Evolutionary conservation across 2,113 vertebrate genomes (phyloP).

Genomic region (Prietella phreatophila): DNA sequence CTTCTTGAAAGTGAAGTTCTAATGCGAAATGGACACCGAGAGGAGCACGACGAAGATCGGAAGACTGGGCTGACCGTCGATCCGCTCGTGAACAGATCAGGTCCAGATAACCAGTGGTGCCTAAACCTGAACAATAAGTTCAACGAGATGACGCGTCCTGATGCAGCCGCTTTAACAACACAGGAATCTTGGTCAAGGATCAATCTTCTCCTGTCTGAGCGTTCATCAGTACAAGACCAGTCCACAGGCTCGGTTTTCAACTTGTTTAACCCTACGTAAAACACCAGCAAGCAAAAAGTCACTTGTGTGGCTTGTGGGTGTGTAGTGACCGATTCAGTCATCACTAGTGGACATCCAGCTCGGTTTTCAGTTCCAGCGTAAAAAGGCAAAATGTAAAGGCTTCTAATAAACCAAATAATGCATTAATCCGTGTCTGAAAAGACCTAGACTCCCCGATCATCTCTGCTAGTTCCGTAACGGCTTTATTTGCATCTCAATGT

Average conservation of each 20-base stretch:
- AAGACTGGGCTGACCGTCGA: slow-evolving; percentile 1
- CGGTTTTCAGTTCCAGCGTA: neutral
- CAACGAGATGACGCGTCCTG: neutral
- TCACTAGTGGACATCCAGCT: neutral
- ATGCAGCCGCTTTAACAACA: neutral
- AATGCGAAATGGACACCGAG: neutral
- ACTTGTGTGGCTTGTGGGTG: neutral
- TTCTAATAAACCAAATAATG: neutral
- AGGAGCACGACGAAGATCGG: neutral
- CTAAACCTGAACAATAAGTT: slow-evolving; percentile 5
- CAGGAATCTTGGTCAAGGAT: neutral
- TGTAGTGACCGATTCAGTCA: neutral
- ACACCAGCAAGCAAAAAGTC: neutral
- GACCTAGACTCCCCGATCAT: neutral
- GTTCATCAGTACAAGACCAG: neutral
- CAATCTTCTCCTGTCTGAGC: neutral
- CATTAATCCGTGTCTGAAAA: neutral
- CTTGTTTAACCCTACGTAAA: neutral
- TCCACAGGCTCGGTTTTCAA: neutral
- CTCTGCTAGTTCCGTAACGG: neutral
- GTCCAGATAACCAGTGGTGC: neutral
- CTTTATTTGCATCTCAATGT: neutral
- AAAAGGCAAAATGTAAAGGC: neutral
- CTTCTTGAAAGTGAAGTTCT: neutral
- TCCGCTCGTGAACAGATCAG: neutral